Percentiles rank a stretch among this genome's conserved stretches.
phyloP scores from a whole-genome alignment of 2,797 vertebrate species.

The Cirrhinus molitorella region DNA sequence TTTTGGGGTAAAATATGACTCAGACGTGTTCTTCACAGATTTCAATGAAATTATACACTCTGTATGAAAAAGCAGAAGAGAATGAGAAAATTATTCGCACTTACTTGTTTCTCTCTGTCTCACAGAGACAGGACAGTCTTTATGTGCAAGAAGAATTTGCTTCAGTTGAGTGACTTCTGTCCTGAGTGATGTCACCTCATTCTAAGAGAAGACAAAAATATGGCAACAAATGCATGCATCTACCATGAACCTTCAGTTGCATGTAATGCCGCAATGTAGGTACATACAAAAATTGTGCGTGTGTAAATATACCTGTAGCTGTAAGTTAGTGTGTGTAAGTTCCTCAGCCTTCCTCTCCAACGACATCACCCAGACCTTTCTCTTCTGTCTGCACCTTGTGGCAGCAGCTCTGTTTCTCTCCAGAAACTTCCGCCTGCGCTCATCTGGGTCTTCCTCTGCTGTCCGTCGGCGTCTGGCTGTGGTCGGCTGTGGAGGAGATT shows the following conservation, averaged over 20 bases:
- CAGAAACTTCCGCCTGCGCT: constrained; percentile 96
- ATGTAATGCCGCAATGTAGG: background rate
- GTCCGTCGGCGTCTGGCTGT: constrained; percentile 82
- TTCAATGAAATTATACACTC: background rate
- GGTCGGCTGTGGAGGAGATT: constrained; percentile 40
- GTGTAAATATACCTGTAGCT: constrained; percentile 81
- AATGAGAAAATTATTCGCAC: constrained; percentile 70
- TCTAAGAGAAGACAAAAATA: constrained; percentile 79
- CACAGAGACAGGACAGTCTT: constrained; percentile 97
- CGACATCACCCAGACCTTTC: constrained; percentile 98
- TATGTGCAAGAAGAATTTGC: constrained; percentile 96
- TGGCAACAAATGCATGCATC: background rate
- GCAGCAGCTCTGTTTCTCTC: constrained; percentile 97
- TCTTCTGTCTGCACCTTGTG: constrained; percentile 98
- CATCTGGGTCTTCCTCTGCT: constrained; percentile 92
- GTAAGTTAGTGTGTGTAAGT: constrained; percentile 98
- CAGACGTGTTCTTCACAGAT: background rate
- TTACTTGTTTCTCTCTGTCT: constrained; percentile 97
- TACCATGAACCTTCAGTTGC: constrained; percentile 4
- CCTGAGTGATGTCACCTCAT: constrained; percentile 96
- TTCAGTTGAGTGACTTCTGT: constrained; percentile 98
- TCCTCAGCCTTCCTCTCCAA: constrained; percentile 99
- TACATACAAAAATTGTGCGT: no score
- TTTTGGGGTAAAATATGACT: background rate
- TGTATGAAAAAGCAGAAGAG: background rate